Percentiles rank a stretch among this genome's conserved stretches.
Evolutionary conservation across 1,140 invertebrate genomes (phyloP).

Genomic region (Formica selysi): DNA sequence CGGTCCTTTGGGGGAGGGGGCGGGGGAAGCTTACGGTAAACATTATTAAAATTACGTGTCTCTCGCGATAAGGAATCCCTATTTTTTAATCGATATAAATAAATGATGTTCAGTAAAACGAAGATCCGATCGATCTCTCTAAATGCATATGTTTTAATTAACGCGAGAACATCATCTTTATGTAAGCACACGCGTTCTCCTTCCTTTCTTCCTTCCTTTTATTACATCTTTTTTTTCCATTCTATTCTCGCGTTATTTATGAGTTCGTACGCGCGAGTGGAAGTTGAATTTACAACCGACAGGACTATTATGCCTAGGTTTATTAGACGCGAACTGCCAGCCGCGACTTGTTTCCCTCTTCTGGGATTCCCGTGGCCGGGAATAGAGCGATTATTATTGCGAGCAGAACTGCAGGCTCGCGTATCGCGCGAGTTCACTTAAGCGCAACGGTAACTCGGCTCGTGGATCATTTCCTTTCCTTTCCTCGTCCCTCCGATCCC

Average conservation of each 20-base stretch:
- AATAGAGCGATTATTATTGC: slow-evolving; percentile 73
- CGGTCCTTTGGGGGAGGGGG: too few species aligned
- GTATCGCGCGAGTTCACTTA: slow-evolving; percentile 74
- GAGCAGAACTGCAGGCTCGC: slow-evolving; percentile 71
- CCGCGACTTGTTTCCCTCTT: slow-evolving; percentile 43
- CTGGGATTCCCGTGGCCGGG: slow-evolving; percentile 3
- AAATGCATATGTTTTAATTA: slow-evolving; percentile 23
- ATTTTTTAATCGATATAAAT: not conserved
- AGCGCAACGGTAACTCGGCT: slow-evolving; percentile 77
- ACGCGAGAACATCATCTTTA: slow-evolving; percentile 25
- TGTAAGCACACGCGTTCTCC: too few species aligned
- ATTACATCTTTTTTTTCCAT: not conserved
- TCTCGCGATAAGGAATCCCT: not conserved
- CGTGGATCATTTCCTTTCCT: slow-evolving; percentile 59
- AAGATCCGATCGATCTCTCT: not conserved
- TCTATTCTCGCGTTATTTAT: slow-evolving; percentile 13
- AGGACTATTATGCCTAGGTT: slow-evolving; percentile 6
- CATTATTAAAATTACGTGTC: not conserved
- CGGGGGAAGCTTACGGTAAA: not conserved
- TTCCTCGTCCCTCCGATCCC: slow-evolving; percentile 4
- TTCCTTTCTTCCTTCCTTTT: slow-evolving; percentile 1
- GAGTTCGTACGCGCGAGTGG: not conserved
- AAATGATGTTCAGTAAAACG: not conserved
- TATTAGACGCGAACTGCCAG: slow-evolving; percentile 20
- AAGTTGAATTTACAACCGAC: slow-evolving; percentile 25